Evolutionary conservation across 2,113 vertebrate genomes (phyloP).

Genomic region (Pangasianodon gigas): DNA sequence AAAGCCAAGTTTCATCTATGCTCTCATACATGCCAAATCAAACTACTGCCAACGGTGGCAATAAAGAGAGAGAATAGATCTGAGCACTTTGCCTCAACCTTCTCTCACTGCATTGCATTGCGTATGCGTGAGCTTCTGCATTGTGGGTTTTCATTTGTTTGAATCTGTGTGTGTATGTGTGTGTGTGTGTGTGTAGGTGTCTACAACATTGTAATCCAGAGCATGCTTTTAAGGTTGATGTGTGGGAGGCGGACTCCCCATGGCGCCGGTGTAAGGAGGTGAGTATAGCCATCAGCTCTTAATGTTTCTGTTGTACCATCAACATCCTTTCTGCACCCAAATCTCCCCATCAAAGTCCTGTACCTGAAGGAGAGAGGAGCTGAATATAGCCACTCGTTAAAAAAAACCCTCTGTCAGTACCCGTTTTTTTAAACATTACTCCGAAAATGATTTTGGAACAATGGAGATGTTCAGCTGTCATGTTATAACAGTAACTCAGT

Average conservation of each 20-base stretch:
- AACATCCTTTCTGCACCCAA: slow-evolving; percentile 1
- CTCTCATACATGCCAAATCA: slow-evolving; percentile 23
- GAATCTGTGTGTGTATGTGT: slow-evolving; percentile 21
- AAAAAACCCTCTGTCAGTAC: not conserved
- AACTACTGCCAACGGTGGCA: slow-evolving; percentile 37
- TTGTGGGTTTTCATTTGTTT: slow-evolving; percentile 11
- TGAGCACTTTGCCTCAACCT: slow-evolving; percentile 28
- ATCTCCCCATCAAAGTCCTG: not conserved
- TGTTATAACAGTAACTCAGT: slow-evolving; percentile 5
- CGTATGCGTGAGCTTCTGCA: not conserved
- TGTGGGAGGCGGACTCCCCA: slow-evolving; percentile 54
- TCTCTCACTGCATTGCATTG: slow-evolving; percentile 31
- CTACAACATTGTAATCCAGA: slow-evolving; percentile 41
- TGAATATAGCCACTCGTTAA: slow-evolving; percentile 6
- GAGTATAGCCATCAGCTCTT: slow-evolving; percentile 46
- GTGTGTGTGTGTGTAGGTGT: slow-evolving; percentile 30
- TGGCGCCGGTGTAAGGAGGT: slow-evolving; percentile 40
- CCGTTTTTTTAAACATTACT: slow-evolving; percentile 15
- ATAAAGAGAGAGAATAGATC: slow-evolving; percentile 27
- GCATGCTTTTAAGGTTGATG: slow-evolving; percentile 54
- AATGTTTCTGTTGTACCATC: slow-evolving; percentile 41
- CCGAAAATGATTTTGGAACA: slow-evolving; percentile 6
- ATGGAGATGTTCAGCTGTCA: slow-evolving; percentile 18
- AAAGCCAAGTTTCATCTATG: slow-evolving; percentile 34
- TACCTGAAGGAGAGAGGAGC: slow-evolving; percentile 37